Percentiles rank a stretch among this genome's conserved stretches.
Evolutionary conservation across 2,888 invertebrate genomes (phyloP).

Genomic region (Gasteruption jaculator): DNA sequence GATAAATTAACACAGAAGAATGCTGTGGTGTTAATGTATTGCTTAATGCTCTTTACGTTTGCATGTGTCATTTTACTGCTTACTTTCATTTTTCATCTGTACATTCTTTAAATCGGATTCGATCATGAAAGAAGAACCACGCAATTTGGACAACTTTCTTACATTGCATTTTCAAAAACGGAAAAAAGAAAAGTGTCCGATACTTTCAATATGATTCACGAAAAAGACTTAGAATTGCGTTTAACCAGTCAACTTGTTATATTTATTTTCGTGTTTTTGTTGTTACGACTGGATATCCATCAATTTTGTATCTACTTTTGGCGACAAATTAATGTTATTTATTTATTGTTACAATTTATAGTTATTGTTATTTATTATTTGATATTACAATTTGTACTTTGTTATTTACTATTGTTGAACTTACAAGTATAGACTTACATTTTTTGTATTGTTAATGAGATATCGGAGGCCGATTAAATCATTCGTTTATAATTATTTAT

Average conservation of each 20-base stretch:
- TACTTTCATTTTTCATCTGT: constrained; percentile 43
- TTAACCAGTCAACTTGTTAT: constrained; percentile 21
- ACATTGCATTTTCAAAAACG: no score
- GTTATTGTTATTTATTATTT: constrained; percentile 29
- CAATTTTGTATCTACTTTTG: constrained; percentile 23
- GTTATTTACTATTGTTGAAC: constrained; percentile 22
- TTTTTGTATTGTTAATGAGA: no score
- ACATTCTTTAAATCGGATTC: constrained; percentile 28
- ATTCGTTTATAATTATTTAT: constrained; percentile 22
- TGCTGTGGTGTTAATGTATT: constrained; percentile 39
- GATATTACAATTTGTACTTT: constrained; percentile 23
- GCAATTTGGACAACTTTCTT: constrained; percentile 10
- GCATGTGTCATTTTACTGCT: constrained; percentile 42
- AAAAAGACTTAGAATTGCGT: no score
- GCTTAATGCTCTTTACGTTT: constrained; percentile 41
- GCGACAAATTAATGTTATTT: no score
- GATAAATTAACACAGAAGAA: constrained; percentile 41
- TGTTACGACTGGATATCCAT: constrained; percentile 15
- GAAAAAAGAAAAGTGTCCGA: no score
- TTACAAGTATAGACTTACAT: constrained; percentile 1
- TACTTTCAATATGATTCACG: no score
- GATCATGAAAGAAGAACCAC: background rate
- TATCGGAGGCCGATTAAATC: no score
- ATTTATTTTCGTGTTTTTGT: constrained; percentile 16
- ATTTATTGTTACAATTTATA: constrained; percentile 19